Base-by-base conservation (phyloP, 2,113 vertebrate species). In the Laticauda laticaudata region DNA sequence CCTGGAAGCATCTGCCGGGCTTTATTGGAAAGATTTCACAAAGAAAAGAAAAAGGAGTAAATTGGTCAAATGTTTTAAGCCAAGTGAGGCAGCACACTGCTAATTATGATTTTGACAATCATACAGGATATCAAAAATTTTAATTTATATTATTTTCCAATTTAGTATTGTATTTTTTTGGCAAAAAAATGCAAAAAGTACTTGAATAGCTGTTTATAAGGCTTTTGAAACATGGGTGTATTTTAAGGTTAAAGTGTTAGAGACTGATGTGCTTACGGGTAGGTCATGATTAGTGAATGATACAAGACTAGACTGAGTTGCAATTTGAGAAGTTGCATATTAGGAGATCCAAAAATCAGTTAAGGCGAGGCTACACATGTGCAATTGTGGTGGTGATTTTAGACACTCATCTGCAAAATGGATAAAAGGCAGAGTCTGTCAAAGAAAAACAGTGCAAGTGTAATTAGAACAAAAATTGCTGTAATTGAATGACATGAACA, bases 1-100 rank as follows among this genome's bases (percentile, higher is more conserved):
- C 98, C 98, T 1, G 98, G 98, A 55, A 98, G 94, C 75, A 96
- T 98, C 90, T 95, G 98, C 29, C 95, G 97, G 91, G 98, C 98
- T 34, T 95, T 98, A 92, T n/a, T 97, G 45, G 97, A 98, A 91
- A 96, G 97, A 93, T 97, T 98, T 91, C 94, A 96, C 94, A 92
- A 86, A 59, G 96, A 95, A 91, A 92, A 91, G 75, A 97, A 97
- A 97, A 94, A 93, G 2, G 94, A 96, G 23, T 97, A 94, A 94
- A 90, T 54, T 24, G 48, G 18, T 10, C 5, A 10, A 10, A 29
- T 48, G 5, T 29, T 23, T 87, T 34, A 61, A 18, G 21, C 5
- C 4, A 4, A 69, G 1, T n/a, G 54, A 91, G 81, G 14, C 0
- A 86, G 20, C 21, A 21, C 1, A 5, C 2, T 91, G n/a, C 26